phyloP scores from a whole-genome alignment of 2,113 vertebrate species.

The Sander lucioperca region DNA sequence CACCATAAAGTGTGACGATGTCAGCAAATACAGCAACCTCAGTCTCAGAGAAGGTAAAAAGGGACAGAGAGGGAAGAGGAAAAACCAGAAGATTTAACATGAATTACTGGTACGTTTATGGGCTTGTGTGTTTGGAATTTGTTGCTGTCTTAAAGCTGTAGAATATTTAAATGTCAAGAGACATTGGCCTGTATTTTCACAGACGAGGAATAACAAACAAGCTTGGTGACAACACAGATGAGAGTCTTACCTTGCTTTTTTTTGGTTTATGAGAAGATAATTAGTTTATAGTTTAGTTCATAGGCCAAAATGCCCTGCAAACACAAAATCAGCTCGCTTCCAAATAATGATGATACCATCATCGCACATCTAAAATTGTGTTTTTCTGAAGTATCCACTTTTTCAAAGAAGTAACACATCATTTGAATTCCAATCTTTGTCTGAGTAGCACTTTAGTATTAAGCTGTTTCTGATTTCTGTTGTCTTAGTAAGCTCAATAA shows the following conservation, averaged over 20 bases:
- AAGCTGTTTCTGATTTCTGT: background rate
- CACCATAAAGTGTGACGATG: background rate
- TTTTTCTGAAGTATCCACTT: slow-evolving; percentile 19
- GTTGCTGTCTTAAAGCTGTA: slow-evolving; percentile 15
- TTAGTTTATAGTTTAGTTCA: slow-evolving; percentile 33
- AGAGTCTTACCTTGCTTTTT: background rate
- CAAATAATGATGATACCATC: slow-evolving; percentile 22
- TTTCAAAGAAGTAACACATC: background rate
- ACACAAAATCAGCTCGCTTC: slow-evolving; percentile 11
- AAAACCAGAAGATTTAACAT: background rate
- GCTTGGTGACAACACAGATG: background rate
- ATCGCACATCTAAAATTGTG: background rate
- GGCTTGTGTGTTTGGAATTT: background rate
- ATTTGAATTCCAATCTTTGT: slow-evolving; percentile 11
- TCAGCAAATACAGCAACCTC: background rate
- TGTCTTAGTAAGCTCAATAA: background rate
- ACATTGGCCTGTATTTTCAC: background rate
- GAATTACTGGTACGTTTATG: background rate
- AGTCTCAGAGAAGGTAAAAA: background rate
- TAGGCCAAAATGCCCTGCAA: background rate
- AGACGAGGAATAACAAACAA: background rate
- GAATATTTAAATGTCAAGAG: slow-evolving; percentile 16
- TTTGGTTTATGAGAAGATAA: background rate
- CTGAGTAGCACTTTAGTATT: background rate
- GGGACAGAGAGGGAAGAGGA: background rate